Percentiles rank a stretch among this genome's conserved stretches.
phyloP scores from a whole-genome alignment of 2,113 vertebrate genomes.

The Petromus typicus region DNA sequence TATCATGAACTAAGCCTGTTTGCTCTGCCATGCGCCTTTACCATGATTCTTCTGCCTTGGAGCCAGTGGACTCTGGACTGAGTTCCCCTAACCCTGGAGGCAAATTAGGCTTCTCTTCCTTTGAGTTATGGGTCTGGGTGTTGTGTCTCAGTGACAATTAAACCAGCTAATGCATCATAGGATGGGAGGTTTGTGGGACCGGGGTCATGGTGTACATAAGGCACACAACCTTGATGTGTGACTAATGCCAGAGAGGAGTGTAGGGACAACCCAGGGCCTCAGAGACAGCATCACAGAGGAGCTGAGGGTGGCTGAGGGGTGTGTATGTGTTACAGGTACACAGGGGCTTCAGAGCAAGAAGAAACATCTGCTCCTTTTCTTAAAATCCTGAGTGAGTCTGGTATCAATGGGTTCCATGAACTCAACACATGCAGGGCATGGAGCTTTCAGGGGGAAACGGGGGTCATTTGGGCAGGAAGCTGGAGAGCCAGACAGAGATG shows the following conservation, averaged over 20 bases:
- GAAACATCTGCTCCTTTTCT: background rate
- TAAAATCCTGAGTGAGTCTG: background rate
- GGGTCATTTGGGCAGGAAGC: background rate
- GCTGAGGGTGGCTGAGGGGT: background rate
- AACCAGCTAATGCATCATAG: background rate
- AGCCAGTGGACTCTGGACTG: background rate
- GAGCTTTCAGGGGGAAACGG: background rate
- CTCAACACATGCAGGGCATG: background rate
- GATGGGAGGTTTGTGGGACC: no score
- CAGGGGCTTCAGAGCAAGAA: background rate
- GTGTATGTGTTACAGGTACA: background rate
- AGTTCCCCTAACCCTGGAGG: background rate
- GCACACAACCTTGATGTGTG: background rate
- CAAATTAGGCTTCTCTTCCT: background rate
- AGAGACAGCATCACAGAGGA: background rate
- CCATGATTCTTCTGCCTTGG: background rate
- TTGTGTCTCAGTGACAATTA: background rate
- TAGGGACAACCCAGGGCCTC: background rate
- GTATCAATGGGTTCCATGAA: background rate
- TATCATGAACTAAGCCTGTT: background rate
- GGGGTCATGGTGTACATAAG: background rate
- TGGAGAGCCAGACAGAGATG: background rate
- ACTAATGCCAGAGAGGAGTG: background rate
- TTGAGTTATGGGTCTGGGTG: background rate
- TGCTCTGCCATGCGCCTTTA: background rate